phyloP scores from a whole-genome alignment of 1,140 invertebrate species.

The Cardiocondyla obscurior region DNA sequence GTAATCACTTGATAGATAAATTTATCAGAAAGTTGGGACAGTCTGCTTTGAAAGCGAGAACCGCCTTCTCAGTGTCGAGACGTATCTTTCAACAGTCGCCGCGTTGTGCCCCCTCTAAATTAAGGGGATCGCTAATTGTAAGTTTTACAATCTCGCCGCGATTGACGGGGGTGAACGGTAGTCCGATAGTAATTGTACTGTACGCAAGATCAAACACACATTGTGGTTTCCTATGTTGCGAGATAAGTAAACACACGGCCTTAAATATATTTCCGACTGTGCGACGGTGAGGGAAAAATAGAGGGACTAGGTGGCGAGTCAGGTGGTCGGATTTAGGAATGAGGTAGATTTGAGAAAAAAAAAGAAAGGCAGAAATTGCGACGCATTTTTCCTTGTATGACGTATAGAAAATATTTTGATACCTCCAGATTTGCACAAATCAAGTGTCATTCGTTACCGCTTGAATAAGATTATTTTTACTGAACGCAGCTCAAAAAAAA shows the following conservation, averaged over 20 bases:
- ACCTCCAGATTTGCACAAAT: slow-evolving; percentile 81
- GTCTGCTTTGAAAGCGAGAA: background rate
- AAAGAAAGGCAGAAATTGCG: slow-evolving; percentile 57
- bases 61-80: background rate
- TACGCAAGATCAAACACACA: slow-evolving; percentile 74
- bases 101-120: slow-evolving; percentile 47
- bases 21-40: too few species aligned
- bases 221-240: slow-evolving; percentile 78
- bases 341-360: background rate
- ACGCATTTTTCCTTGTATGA: slow-evolving; percentile 69
- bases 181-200: slow-evolving; percentile 56
- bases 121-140: slow-evolving; percentile 69
- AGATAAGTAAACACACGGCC: slow-evolving; percentile 77
- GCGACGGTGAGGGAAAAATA: slow-evolving; percentile 70
- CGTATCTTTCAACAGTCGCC: slow-evolving; percentile 47
- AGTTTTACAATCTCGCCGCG: slow-evolving; percentile 71
- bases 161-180: slow-evolving; percentile 60
- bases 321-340: background rate
- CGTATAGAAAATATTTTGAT: slow-evolving; percentile 82
- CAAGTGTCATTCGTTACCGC: slow-evolving; percentile 75
- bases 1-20: too few species aligned
- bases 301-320: background rate
- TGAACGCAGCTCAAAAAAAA: slow-evolving; percentile 77
- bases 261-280: slow-evolving; percentile 78
- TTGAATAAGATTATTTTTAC: slow-evolving; percentile 82